Conservation (phyloP, 2,113 vertebrate genomes). For the Colius striatus region DNA sequence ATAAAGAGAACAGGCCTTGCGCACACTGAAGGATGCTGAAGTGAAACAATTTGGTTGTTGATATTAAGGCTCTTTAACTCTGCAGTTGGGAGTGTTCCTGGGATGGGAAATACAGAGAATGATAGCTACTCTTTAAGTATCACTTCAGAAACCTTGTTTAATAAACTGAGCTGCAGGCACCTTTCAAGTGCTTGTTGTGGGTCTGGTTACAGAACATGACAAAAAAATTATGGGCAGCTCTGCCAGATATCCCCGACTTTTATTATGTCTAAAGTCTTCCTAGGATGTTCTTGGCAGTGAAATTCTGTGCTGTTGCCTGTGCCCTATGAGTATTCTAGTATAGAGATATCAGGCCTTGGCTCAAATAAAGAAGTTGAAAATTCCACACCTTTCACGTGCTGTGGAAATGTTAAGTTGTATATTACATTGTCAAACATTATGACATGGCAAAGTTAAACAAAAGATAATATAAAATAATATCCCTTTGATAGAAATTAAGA, state of each 20-base stretch:
- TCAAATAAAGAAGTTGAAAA: neutral
- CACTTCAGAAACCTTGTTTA: neutral
- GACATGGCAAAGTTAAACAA: neutral
- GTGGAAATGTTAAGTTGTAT: neutral
- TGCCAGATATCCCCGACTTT: neutral
- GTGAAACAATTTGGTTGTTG: neutral
- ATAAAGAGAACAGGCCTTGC: neutral
- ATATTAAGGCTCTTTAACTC: neutral
- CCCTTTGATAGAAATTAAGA: neutral
- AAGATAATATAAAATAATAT: neutral
- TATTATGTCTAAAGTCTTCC: neutral
- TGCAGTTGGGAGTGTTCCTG: neutral
- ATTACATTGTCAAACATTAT: neutral
- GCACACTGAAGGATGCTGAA: neutral
- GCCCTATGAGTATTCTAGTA: neutral
- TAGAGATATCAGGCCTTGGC: rapidly evolving
- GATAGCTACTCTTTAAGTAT: neutral
- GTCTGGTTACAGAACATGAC: neutral
- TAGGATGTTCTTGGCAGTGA: neutral
- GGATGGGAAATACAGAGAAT: neutral
- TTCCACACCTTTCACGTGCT: neutral
- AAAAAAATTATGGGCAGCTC: neutral
- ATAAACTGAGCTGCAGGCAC: neutral
- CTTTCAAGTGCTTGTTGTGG: neutral
- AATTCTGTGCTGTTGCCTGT: neutral